These are phyloP conservation scores for Trissolcus basalis DNA, from an alignment of 1,140 invertebrate genomes.

Conservation along the genomic window DNA sequence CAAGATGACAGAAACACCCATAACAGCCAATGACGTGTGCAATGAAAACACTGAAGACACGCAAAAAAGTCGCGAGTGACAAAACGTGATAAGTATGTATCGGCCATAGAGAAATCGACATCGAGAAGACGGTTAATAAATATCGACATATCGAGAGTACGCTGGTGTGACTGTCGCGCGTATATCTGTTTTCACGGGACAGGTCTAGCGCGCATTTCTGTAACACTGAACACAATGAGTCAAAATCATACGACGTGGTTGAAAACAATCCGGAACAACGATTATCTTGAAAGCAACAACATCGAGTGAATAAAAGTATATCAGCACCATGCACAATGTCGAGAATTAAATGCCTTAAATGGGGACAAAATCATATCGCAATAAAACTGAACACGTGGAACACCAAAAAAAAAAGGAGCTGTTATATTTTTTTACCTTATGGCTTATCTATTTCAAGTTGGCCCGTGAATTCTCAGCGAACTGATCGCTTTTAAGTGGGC, in stretches of 20 bases:
- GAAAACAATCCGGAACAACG: constrained; percentile 55
- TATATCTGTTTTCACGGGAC: constrained; percentile 19
- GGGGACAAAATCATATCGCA: constrained; percentile 38
- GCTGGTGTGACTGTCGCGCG: constrained; percentile 28
- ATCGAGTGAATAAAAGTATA: constrained; percentile 57
- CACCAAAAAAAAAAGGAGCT: constrained; percentile 36
- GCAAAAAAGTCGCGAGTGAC: constrained; percentile 37
- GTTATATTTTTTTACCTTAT: constrained; percentile 37
- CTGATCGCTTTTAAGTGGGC: constrained; percentile 35
- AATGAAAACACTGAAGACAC: constrained; percentile 61
- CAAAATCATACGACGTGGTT: constrained; percentile 46
- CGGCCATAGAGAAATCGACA: constrained; percentile 38
- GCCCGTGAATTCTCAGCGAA: constrained; percentile 24
- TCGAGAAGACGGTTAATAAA: constrained; percentile 43
- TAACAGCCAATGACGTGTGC: constrained; percentile 66
- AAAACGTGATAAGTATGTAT: constrained; percentile 33
- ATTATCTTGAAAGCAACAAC: constrained; percentile 65
- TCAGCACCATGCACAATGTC: constrained; percentile 57
- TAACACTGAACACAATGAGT: constrained; percentile 53
- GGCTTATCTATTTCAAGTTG: constrained; percentile 9
- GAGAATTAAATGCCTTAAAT: constrained; percentile 44
- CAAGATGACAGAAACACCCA: constrained; percentile 63
- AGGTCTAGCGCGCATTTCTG: constrained; percentile 26
- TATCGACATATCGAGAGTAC: constrained; percentile 35
- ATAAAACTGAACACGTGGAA: constrained; percentile 44